These are phyloP conservation scores for Salvator merianae DNA, from an alignment of 2,113 vertebrate genomes.

Conservation along the genomic window DNA sequence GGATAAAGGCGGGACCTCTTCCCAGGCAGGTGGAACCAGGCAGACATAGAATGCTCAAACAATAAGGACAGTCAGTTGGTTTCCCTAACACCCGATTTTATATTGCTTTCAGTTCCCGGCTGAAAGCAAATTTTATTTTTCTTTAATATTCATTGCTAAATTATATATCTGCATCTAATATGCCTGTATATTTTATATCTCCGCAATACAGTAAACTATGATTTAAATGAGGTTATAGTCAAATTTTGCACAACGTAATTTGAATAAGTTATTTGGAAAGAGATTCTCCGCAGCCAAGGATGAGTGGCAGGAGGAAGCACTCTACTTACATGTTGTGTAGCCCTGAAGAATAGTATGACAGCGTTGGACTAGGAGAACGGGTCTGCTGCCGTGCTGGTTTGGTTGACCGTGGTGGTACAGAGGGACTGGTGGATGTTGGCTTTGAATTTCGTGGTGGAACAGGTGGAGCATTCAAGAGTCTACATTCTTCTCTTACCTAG, in stretches of 20 bases:
- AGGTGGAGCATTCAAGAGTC: slow-evolving; percentile 94
- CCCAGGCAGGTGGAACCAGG: no score
- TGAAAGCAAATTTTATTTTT: no score
- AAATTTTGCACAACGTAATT: not conserved
- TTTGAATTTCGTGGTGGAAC: slow-evolving; percentile 93
- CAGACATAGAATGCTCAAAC: no score
- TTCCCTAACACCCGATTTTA: no score
- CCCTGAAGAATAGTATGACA: slow-evolving; percentile 98
- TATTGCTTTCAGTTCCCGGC: no score
- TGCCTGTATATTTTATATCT: no score
- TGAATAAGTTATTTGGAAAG: not conserved
- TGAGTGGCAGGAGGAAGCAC: not conserved
- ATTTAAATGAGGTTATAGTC: not conserved
- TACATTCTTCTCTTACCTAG: slow-evolving; percentile 97
- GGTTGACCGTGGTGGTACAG: slow-evolving; percentile 79
- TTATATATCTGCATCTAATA: no score
- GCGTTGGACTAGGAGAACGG: slow-evolving; percentile 93
- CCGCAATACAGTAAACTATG: no score
- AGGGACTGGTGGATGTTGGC: slow-evolving; percentile 82
- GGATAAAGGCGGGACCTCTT: no score
- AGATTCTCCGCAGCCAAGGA: not conserved
- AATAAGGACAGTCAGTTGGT: no score
- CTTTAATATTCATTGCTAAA: no score
- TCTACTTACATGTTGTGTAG: slow-evolving; percentile 93
- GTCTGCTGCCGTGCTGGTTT: slow-evolving; percentile 88